These are phyloP conservation scores for Meiosimyza decipiens DNA, from an alignment of 2,888 invertebrate species.

Conservation along the genomic window DNA sequence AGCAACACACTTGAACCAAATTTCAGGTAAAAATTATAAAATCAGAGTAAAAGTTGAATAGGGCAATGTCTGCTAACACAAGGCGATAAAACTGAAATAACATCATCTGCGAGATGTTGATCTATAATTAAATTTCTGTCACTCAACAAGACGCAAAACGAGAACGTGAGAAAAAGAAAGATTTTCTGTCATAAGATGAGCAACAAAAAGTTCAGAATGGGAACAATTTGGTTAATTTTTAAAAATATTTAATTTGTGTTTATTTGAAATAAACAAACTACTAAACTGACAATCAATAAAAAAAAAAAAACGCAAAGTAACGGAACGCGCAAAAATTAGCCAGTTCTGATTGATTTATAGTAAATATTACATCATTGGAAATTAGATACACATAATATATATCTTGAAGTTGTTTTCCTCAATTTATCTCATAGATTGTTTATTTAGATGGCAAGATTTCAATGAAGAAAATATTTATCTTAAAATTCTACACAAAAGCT, in stretches of 20 bases:
- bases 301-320: too few species aligned
- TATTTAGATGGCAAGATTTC: too few species aligned
- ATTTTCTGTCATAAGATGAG: background rate
- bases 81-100: background rate
- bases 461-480: too few species aligned
- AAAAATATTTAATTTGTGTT: background rate
- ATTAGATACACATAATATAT: too few species aligned
- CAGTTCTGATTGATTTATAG: too few species aligned
- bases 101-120: slow-evolving; percentile 1
- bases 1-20: slow-evolving; percentile 26
- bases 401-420: too few species aligned
- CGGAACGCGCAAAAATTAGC: too few species aligned
- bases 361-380: too few species aligned
- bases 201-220: background rate
- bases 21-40: slow-evolving; percentile 25
- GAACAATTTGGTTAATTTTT: background rate
- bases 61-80: slow-evolving; percentile 40
- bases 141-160: background rate
- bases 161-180: background rate
- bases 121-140: slow-evolving; percentile 13
- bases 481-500: too few species aligned
- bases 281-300: too few species aligned
- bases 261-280: too few species aligned
- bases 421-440: too few species aligned
- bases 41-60: slow-evolving; percentile 47